Percentiles rank a stretch among this genome's conserved stretches.
Conservation (phyloP, 2,113 vertebrate genomes). For the Gavialis gangeticus region DNA sequence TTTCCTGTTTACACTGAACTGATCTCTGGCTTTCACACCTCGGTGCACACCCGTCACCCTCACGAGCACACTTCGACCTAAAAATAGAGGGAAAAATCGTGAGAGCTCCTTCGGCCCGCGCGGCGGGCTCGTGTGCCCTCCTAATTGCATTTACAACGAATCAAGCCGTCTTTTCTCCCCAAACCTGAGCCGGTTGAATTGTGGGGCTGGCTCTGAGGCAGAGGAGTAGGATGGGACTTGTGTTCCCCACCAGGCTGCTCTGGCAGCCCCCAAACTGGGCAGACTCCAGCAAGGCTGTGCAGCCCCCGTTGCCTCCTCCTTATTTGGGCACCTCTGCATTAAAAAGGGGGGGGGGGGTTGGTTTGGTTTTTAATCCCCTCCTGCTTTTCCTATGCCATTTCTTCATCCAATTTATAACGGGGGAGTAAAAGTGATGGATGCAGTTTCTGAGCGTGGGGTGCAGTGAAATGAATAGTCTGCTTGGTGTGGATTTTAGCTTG, state of each 20-base stretch:
- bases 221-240: neutral
- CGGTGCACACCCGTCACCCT: neutral
- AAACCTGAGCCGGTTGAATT: neutral
- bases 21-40: neutral
- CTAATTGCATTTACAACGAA: neutral
- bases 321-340: neutral
- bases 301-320: neutral
- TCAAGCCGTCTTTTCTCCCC: neutral
- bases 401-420: neutral
- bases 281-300: neutral
- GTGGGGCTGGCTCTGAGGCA: neutral
- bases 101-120: neutral
- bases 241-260: neutral
- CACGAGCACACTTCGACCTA: neutral
- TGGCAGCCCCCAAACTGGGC: neutral
- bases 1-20: conserved; percentile 65
- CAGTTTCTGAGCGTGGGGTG: neutral
- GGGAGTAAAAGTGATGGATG: neutral
- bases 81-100: conserved; percentile 14
- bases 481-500: neutral
- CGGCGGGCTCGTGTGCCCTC: too few relatives aligned
- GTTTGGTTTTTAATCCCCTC: too few relatives aligned
- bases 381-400: too few relatives aligned
- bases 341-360: neutral
- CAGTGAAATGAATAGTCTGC: neutral